Conservation (phyloP, 2,888 invertebrate genomes). For the Pyrgus malvae region DNA sequence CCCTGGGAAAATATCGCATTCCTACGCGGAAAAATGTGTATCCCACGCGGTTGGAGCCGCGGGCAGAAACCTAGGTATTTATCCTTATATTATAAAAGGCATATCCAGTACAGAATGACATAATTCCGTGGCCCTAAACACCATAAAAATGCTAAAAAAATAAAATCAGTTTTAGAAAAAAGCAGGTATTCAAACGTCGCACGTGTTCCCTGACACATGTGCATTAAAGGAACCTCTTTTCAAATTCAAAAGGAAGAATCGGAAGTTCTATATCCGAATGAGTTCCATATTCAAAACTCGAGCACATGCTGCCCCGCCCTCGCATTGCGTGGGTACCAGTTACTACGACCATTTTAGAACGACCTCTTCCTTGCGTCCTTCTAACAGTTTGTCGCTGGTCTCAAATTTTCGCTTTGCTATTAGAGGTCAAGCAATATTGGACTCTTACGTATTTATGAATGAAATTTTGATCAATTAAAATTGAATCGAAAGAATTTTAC, state of each 20-base stretch:
- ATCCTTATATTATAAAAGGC: no score
- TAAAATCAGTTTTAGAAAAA: conserved; percentile 45
- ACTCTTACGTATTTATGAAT: conserved; percentile 34
- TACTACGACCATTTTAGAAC: conserved; percentile 35
- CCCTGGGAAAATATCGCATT: no score
- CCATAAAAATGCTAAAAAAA: conserved; percentile 32
- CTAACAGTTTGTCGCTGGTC: not conserved
- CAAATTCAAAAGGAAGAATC: conserved; percentile 55
- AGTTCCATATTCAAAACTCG: conserved; percentile 48
- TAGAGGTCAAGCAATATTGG: conserved; percentile 32
- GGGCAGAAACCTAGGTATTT: no score
- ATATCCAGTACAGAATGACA: conserved; percentile 4
- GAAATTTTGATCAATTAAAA: conserved; percentile 33
- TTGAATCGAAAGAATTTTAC: conserved; percentile 25
- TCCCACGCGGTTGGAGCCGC: no score
- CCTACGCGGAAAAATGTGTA: no score
- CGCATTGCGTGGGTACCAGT: conserved; percentile 33
- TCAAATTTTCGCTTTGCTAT: conserved; percentile 3
- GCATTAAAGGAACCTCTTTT: conserved; percentile 48
- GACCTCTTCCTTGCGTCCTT: conserved; percentile 30
- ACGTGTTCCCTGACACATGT: conserved; percentile 59
- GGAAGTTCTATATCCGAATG: conserved; percentile 57
- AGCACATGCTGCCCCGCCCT: conserved; percentile 49
- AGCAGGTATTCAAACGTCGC: conserved; percentile 49
- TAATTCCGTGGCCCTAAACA: conserved; percentile 27